phyloP scores from a whole-genome alignment of 2,888 invertebrate species.

The Rugalucina vietnamica region DNA sequence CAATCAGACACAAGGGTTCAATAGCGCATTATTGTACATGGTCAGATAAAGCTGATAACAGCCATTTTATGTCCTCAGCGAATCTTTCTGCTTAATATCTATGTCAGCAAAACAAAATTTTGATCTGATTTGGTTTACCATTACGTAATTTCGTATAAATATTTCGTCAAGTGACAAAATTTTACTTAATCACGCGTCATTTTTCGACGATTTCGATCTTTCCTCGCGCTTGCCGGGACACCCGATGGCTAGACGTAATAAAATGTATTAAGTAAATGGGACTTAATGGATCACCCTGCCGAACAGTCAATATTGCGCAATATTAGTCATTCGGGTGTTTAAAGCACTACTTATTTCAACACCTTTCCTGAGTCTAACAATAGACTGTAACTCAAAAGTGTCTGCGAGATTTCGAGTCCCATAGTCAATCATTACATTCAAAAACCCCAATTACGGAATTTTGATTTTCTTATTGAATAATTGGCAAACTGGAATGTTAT shows the following conservation, averaged over 20 bases:
- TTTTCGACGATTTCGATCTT: neutral
- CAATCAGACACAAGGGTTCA: neutral
- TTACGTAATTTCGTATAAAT: neutral
- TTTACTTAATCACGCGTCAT: neutral
- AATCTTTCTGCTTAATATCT: neutral
- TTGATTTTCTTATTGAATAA: too few species aligned
- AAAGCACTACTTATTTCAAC: neutral
- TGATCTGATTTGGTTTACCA: neutral
- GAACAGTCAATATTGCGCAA: neutral
- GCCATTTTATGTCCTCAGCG: neutral
- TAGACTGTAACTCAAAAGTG: neutral
- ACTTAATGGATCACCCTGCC: neutral
- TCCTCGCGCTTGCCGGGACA: neutral
- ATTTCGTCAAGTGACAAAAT: neutral
- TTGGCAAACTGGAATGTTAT: too few species aligned
- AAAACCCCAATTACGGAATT: neutral
- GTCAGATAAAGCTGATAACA: neutral
- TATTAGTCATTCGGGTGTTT: neutral
- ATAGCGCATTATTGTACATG: neutral
- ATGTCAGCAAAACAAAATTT: neutral
- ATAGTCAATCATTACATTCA: neutral
- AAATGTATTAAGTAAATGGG: neutral
- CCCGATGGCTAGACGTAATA: constrained; percentile 3
- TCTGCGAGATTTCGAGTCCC: neutral
- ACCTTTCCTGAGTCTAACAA: neutral